Percentiles rank a stretch among this genome's conserved stretches.
phyloP scores from a whole-genome alignment of 2,113 vertebrate species.

The Pogonocichla stellata region DNA sequence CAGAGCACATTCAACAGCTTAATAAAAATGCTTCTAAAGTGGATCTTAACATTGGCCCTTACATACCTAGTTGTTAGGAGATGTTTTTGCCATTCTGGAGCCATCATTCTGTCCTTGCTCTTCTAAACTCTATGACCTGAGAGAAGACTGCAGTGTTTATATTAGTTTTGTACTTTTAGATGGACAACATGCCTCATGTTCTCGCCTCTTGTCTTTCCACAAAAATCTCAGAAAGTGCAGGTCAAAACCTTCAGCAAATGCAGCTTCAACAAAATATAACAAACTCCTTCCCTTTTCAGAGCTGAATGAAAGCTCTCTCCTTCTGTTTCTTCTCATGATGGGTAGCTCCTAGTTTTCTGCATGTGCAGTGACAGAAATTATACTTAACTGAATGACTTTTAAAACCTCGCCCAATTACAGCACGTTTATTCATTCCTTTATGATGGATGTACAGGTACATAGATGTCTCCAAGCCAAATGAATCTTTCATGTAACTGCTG shows the following conservation, averaged over 20 bases:
- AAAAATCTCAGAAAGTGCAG: background rate
- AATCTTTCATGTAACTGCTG: background rate
- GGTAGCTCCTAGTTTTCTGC: background rate
- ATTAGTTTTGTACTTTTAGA: background rate
- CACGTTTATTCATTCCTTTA: background rate
- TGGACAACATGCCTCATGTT: background rate
- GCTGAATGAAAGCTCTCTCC: background rate
- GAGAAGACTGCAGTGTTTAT: background rate
- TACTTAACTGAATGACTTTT: background rate
- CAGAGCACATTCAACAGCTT: slow-evolving; percentile 28
- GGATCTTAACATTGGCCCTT: background rate
- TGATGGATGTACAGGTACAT: background rate
- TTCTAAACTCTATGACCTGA: background rate
- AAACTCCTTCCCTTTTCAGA: background rate
- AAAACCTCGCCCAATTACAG: background rate
- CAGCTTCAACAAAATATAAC: background rate
- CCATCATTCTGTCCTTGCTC: background rate
- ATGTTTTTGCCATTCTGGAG: background rate
- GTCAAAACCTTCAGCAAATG: background rate
- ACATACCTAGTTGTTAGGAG: background rate
- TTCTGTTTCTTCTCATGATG: background rate
- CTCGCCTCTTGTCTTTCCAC: background rate
- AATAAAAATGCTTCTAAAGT: slow-evolving; percentile 19
- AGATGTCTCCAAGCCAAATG: background rate
- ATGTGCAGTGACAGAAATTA: background rate